These are phyloP conservation scores for Plemyria rubiginata DNA, from an alignment of 2,888 invertebrate species.

Conservation along the genomic window DNA sequence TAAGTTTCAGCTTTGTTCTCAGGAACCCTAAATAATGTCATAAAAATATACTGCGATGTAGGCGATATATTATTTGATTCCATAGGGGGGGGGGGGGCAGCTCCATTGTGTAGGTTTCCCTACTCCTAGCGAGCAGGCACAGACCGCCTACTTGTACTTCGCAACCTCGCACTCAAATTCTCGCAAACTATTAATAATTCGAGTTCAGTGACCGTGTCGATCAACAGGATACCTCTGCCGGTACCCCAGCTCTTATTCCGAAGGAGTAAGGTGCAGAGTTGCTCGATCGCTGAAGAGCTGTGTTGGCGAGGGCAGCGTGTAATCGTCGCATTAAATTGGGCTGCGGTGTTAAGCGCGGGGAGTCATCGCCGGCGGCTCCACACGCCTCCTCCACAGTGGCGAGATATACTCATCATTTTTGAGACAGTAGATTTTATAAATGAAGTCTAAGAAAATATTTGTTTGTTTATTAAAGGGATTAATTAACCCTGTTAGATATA, in stretches of 20 bases:
- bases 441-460: too few relatives aligned
- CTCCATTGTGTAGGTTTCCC: too few relatives aligned
- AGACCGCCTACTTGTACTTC: neutral
- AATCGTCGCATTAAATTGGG: conserved; percentile 65
- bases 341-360: conserved; percentile 32
- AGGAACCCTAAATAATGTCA: too few relatives aligned
- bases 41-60: too few relatives aligned
- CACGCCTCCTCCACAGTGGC: conserved; percentile 30
- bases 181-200: conserved; percentile 27
- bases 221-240: neutral
- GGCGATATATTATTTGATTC: too few relatives aligned
- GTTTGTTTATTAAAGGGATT: too few relatives aligned
- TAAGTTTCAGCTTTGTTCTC: too few relatives aligned
- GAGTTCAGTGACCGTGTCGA: conserved; percentile 27
- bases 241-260: neutral
- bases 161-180: conserved; percentile 21
- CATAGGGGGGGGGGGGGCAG: too few relatives aligned
- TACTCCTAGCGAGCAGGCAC: too few relatives aligned
- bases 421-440: too few relatives aligned
- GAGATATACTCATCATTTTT: too few relatives aligned
- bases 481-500: too few relatives aligned
- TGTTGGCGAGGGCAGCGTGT: conserved; percentile 51
- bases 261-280: conserved; percentile 12
- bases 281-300: conserved; percentile 2
- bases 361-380: conserved; percentile 33